Conservation (phyloP, 2,888 invertebrate genomes). For the Orchestes rusci region DNA sequence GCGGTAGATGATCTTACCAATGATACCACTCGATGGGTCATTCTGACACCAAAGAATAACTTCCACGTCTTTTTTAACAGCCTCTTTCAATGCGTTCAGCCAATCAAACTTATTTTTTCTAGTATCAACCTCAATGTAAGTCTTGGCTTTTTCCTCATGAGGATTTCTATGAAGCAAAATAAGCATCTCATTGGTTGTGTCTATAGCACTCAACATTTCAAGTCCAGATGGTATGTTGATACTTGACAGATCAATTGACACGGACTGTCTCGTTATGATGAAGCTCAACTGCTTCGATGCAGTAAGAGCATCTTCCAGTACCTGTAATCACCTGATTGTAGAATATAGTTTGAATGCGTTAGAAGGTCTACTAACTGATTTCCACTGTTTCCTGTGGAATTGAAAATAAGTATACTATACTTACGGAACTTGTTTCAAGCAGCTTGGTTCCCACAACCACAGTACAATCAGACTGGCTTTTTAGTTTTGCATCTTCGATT, state of each 20-base stretch:
- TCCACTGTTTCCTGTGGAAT: too few species aligned
- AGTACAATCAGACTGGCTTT: constrained; percentile 32
- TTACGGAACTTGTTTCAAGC: constrained; percentile 46
- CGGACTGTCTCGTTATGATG: constrained; percentile 16
- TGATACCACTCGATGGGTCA: constrained; percentile 65
- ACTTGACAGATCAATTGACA: background rate
- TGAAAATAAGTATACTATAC: too few species aligned
- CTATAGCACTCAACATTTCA: constrained; percentile 44
- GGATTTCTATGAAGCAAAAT: constrained; percentile 47
- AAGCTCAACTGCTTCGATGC: constrained; percentile 31
- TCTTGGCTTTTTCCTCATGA: constrained; percentile 34
- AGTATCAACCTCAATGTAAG: constrained; percentile 6
- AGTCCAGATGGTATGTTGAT: constrained; percentile 6
- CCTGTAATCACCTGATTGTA: constrained; percentile 7
- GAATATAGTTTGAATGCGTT: background rate
- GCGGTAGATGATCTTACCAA: constrained; percentile 35
- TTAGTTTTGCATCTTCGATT: constrained; percentile 55
- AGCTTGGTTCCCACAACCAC: constrained; percentile 40
- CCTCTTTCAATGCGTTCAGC: constrained; percentile 46
- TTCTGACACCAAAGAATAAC: constrained; percentile 58
- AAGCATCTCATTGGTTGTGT: constrained; percentile 48
- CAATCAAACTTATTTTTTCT: constrained; percentile 30
- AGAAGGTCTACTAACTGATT: too few species aligned
- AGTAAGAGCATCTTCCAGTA: constrained; percentile 13
- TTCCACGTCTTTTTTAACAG: constrained; percentile 43